Percentiles rank a stretch among this genome's conserved stretches.
Conservation (phyloP, 2,888 invertebrate species). For the Campaea margaritaria region DNA sequence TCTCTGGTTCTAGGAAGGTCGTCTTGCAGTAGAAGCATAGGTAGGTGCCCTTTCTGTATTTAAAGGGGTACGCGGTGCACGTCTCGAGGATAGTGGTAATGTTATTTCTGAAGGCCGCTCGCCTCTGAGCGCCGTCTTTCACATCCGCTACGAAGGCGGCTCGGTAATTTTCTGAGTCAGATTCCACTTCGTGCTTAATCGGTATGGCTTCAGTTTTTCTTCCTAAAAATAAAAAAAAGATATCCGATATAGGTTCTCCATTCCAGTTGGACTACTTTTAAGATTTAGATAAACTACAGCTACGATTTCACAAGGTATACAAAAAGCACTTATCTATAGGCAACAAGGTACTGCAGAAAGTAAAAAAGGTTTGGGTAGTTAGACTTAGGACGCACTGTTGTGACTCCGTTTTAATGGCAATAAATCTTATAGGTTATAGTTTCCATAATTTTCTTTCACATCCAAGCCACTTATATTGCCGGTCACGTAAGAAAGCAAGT, state of each 20-base stretch:
- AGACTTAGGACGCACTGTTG: background rate
- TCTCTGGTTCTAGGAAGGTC: slow-evolving; percentile 74
- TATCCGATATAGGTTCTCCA: slow-evolving; percentile 61
- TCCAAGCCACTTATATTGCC: too few relatives aligned
- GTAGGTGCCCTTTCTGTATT: slow-evolving; percentile 76
- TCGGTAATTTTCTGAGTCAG: slow-evolving; percentile 50
- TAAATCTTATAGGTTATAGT: too few relatives aligned
- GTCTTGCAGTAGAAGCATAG: slow-evolving; percentile 75
- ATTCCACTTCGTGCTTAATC: slow-evolving; percentile 63
- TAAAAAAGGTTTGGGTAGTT: background rate
- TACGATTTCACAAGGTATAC: slow-evolving; percentile 19
- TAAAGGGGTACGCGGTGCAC: slow-evolving; percentile 77
- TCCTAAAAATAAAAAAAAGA: slow-evolving; percentile 79
- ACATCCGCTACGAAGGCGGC: slow-evolving; percentile 11
- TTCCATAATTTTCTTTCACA: too few relatives aligned
- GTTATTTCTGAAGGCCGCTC: slow-evolving; percentile 73
- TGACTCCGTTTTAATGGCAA: background rate
- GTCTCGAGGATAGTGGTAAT: slow-evolving; percentile 68
- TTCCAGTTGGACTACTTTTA: slow-evolving; percentile 13
- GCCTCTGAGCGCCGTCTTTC: slow-evolving; percentile 59
- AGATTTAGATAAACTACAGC: slow-evolving; percentile 11
- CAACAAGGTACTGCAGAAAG: background rate
- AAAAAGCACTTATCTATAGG: slow-evolving; percentile 22
- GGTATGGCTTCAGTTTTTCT: slow-evolving; percentile 65
- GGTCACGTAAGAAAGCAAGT: too few relatives aligned